Evolutionary conservation across 2,113 vertebrate species (phyloP).

Genomic region (Campylomormyrus tamandua): DNA sequence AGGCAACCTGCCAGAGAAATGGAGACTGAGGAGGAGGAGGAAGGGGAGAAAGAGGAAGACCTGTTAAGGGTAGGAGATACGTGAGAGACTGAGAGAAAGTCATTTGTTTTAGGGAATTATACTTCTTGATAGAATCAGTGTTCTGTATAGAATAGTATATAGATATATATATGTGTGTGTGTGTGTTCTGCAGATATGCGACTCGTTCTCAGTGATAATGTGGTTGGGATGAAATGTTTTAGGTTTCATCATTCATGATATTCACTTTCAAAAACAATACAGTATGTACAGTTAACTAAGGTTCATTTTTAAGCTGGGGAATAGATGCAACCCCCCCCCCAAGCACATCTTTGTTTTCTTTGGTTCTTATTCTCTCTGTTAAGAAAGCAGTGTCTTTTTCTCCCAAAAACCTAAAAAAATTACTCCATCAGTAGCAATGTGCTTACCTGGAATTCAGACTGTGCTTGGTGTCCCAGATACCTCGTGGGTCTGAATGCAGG

Average conservation of each 20-base stretch:
- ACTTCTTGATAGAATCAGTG: background rate
- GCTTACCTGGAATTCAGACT: background rate
- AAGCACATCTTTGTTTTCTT: background rate
- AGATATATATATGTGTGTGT: background rate
- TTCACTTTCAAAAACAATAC: background rate
- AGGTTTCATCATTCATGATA: background rate
- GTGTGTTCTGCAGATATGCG: background rate
- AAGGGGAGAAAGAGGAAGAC: slow-evolving; percentile 39
- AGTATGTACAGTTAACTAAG: background rate
- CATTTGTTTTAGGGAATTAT: background rate
- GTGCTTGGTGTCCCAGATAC: background rate
- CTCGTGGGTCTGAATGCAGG: background rate
- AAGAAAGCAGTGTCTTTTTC: background rate
- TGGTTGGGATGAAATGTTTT: background rate
- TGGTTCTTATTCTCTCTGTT: background rate
- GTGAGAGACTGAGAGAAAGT: background rate
- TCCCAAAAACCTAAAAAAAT: background rate
- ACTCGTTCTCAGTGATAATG: background rate
- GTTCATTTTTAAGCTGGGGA: background rate
- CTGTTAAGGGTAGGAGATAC: slow-evolving; percentile 16
- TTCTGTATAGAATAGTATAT: no score
- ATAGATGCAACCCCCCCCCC: background rate
- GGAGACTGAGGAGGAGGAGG: slow-evolving; percentile 30
- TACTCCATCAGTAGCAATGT: background rate
- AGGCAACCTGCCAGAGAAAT: slow-evolving; percentile 51